Base-by-base conservation (phyloP, 2,888 invertebrate genomes). In the Thysanoteuthis rhombus region DNA sequence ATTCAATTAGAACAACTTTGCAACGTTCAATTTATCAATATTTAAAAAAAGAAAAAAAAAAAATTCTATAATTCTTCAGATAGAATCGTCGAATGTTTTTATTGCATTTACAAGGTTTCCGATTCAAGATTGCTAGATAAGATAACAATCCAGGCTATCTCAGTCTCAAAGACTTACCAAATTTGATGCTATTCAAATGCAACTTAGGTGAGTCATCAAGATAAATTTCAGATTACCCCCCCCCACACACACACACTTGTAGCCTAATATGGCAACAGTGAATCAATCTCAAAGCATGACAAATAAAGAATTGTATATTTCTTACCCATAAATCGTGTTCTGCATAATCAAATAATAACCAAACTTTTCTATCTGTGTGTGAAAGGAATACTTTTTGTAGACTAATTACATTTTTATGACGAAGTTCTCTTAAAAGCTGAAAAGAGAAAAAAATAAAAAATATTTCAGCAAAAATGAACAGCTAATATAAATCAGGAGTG, bases 341-440 rank as follows among this genome's bases (percentile, higher is more conserved):
- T 0, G 99, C 99, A 97, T 99, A 99, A 97, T 99, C 99, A 97
- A 99, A 99, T 25, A 99, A 97, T 89, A 99, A 97, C 98, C 99
- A 99, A 8, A 99, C 99, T 98, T 99, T 99, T 89, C 99, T 98
- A 96, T 99, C 99, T 96, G 98, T 98, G 96, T 99, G 99, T 0
- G 99, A 99, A 0, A 99, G 98, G 97, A 99, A 99, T 1, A 99
- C 99, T 96, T 99, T 97, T 95, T 99, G 99, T 92, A 99, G 97
- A 96, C 98, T 99, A 94, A 99, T 99, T 0, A 99, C 99, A 97
- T 99, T 99, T 47, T 99, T 98, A 97, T 99, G 99, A 97, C 99
- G 99, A 93, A 99, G 97, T 97, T 99, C 99, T 94, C 99, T 98
- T 32, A 99, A 98, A 95, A 99, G 97, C 99, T 99, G 97, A 93